A percentile compares a stretch with the other conserved stretches of the same genome.
phyloP scores from a whole-genome alignment of 2,888 invertebrate genomes.

The Tenthredo livida region DNA sequence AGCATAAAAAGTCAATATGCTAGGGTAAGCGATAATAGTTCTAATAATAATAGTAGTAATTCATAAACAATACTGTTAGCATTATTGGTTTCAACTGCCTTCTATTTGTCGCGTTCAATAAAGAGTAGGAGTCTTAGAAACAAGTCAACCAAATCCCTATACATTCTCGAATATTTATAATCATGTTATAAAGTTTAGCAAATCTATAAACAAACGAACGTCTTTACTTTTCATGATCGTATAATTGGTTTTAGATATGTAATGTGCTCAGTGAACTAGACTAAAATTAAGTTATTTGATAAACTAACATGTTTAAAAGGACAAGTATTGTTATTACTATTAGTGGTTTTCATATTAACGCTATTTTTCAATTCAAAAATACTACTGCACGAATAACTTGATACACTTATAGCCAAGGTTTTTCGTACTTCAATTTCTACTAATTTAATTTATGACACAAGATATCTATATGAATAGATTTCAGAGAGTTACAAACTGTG shows the following conservation, averaged over 20 bases:
- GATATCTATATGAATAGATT: neutral
- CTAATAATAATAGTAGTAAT: conserved; percentile 43
- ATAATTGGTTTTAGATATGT: neutral
- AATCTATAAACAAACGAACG: conserved; percentile 6
- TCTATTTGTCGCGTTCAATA: conserved; percentile 53
- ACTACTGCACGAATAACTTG: neutral
- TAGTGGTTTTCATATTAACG: neutral
- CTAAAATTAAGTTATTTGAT: neutral
- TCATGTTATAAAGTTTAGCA: conserved; percentile 50
- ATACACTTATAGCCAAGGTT: neutral
- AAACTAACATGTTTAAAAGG: neutral
- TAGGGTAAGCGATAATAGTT: conserved; percentile 34
- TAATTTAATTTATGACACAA: neutral
- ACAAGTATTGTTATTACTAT: neutral
- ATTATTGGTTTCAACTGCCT: conserved; percentile 54
- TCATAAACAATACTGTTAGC: conserved; percentile 65
- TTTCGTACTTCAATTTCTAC: neutral
- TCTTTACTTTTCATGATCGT: neutral
- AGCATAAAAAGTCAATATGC: conserved; percentile 47
- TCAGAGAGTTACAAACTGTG: neutral
- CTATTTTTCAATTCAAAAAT: neutral
- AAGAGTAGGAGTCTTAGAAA: neutral
- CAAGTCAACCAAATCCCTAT: conserved; percentile 3
- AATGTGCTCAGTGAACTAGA: neutral
- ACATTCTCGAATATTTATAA: conserved; percentile 43